Conservation (phyloP, 2,888 invertebrate genomes). For the Syritta pipiens region DNA sequence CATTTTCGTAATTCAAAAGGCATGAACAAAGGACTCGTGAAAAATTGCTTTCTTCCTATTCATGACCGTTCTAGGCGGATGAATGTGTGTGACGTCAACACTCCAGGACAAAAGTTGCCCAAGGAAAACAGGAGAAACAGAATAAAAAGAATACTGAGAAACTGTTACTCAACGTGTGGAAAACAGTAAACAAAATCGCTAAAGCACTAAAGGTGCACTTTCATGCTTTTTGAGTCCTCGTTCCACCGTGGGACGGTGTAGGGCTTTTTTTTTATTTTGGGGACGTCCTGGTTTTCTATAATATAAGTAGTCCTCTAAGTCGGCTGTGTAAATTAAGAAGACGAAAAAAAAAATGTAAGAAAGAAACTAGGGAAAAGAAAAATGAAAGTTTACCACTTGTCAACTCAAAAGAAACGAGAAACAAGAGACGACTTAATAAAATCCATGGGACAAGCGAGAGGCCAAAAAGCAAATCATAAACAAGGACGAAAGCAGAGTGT, state of each 20-base stretch:
- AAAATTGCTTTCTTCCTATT: neutral
- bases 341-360: conserved; percentile 3
- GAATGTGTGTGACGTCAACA: neutral
- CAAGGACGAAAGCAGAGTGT: neutral
- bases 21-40: neutral
- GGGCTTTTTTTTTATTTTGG: neutral
- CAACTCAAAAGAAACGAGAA: neutral
- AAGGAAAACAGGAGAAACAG: neutral
- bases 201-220: conserved; percentile 30
- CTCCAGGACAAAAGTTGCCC: neutral
- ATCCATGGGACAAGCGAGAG: too few species aligned
- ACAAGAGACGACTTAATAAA: neutral
- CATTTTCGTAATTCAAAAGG: conserved; percentile 12
- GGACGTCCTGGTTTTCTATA: conserved; percentile 1
- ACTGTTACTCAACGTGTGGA: too few species aligned
- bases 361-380: neutral
- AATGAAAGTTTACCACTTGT: neutral
- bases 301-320: conserved; percentile 11
- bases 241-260: neutral
- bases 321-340: conserved; percentile 34
- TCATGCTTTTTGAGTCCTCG: conserved; percentile 12
- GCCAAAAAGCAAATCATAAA: neutral
- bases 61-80: neutral
- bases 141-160: neutral
- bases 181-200: conserved; percentile 9